Evolutionary conservation across 2,797 vertebrate genomes (phyloP).

Genomic region (Anguilla megastoma): DNA sequence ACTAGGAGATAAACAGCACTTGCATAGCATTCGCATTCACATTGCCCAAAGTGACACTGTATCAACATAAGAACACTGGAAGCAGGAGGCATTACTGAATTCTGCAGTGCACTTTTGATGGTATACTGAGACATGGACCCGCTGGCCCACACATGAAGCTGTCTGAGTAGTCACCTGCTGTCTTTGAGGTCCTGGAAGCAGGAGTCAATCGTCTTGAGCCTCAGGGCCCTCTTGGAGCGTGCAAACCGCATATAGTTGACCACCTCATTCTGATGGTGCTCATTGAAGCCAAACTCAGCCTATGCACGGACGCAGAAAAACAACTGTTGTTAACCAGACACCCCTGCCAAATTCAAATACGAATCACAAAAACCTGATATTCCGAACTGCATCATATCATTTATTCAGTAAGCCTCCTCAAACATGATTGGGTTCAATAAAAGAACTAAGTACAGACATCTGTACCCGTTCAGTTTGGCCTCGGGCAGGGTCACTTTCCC

Average conservation of each 20-base stretch:
- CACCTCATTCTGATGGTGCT: conserved; percentile 92
- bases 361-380: neutral
- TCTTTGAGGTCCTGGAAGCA: conserved; percentile 96
- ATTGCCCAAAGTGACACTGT: neutral
- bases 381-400: neutral
- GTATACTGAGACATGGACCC: neutral
- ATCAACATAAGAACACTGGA: neutral
- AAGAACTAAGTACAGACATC: neutral
- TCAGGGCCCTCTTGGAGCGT: conserved; percentile 85
- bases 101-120: neutral
- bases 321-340: neutral
- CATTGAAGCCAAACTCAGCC: conserved; percentile 92
- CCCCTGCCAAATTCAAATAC: neutral
- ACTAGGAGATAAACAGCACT: neutral
- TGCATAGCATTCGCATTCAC: neutral
- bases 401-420: neutral
- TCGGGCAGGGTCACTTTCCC: neutral
- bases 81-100: neutral
- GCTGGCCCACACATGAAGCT: neutral
- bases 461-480: neutral
- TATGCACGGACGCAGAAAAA: conserved; percentile 46
- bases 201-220: conserved; percentile 92
- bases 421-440: neutral
- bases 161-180: conserved; percentile 78
- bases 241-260: conserved; percentile 95